A percentile compares a stretch with the other conserved stretches of the same genome.
phyloP scores from a whole-genome alignment of 2,797 vertebrate genomes.

The Loriculus beryllinus region DNA sequence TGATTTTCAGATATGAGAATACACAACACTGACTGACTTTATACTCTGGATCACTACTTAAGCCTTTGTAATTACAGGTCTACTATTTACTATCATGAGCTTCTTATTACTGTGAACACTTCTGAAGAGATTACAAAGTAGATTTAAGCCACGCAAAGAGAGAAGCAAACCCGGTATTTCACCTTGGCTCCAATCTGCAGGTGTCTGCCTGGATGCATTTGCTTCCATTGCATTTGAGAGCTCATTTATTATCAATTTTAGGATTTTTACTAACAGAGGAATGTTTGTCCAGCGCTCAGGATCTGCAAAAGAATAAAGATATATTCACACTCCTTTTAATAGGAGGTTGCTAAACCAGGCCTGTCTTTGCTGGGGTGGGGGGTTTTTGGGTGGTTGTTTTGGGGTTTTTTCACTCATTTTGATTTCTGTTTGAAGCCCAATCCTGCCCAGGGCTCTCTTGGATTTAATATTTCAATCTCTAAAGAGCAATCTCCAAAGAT shows the following conservation, averaged over 20 bases:
- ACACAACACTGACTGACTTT: neutral
- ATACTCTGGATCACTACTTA: neutral
- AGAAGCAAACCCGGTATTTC: neutral
- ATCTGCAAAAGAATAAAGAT: constrained; percentile 71
- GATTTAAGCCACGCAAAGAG: neutral
- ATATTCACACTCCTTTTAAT: neutral
- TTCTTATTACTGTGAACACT: neutral
- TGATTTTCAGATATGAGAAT: neutral
- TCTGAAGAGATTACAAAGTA: neutral
- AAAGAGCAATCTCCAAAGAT: neutral
- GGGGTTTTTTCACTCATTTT: neutral
- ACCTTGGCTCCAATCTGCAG: constrained; percentile 94
- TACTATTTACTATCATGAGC: neutral
- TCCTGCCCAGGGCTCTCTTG: neutral
- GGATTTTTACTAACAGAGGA: constrained; percentile 95
- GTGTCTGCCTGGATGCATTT: constrained; percentile 84
- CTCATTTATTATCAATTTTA: constrained; percentile 96
- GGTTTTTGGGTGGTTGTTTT: neutral
- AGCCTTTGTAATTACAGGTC: neutral
- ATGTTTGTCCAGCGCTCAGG: constrained; percentile 98
- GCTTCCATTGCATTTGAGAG: constrained; percentile 94
- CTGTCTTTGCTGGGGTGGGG: neutral
- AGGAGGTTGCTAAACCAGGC: neutral
- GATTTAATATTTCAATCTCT: neutral
- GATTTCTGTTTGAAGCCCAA: neutral